Base-by-base conservation (phyloP, 2,797 vertebrate species). In the Amblyopsis hoosieri region DNA sequence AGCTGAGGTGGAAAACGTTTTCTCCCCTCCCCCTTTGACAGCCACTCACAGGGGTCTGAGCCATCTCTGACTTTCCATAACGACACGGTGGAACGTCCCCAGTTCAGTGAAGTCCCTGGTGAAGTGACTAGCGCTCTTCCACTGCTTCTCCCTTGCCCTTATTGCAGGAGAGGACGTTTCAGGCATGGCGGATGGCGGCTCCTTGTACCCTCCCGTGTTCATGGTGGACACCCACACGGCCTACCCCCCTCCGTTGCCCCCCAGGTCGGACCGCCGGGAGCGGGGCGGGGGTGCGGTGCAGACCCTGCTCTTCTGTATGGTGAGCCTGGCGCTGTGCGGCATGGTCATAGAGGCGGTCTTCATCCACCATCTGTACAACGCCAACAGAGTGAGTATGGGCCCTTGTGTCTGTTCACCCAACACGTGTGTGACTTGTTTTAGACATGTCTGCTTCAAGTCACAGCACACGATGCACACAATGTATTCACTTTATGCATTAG, bases 301-400 rank as follows among this genome's bases (percentile, higher is more conserved):
- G 77, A 83, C 10, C 17, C 46, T 90, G 55, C 79, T 93, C 52
- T 62, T 82, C 33, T 1, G 90, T 54, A 85, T 92, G 72, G 80
- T 93, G 51, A 65, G 50, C 60, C 1, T 93, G 84, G 87, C 88
- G 0, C 58, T 94, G 62, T 68, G 54, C 0, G 88, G 89, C 33
- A 62, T 93, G 67, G 48, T 31, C 49, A 53, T 93, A 12, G 90
- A 93, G 67, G 92, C 83, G 17, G 88, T 67, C 72, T 84, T 93
- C 64, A 92, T 93, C 80, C 92, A 88, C 70, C 47, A 10, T 1
- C 86, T 93, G 31, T 85, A 91, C 76, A 55, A 69, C 1, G 0
- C 3, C 0, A 3, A 53, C 4, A 2, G 46, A 57, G 91, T 93
- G 71, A 92, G 91, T 90, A 75, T 45, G n/a, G 2, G 1, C 12